These are phyloP conservation scores for Drepanosiphum platanoidis DNA, from an alignment of 2,888 invertebrate species.

Conservation along the genomic window DNA sequence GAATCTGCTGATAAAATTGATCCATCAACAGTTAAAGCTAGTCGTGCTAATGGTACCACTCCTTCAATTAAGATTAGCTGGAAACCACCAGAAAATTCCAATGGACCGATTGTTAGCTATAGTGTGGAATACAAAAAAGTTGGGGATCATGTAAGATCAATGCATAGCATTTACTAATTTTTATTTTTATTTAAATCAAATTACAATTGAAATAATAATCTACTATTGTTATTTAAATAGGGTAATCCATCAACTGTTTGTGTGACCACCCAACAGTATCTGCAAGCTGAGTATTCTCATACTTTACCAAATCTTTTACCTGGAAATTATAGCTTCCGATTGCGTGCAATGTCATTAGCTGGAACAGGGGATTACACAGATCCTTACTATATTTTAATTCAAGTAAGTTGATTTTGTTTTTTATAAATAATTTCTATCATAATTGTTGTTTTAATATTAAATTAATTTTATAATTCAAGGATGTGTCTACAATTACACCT, in stretches of 20 bases:
- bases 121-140: conserved; percentile 79
- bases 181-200: neutral
- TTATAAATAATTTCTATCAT: neutral
- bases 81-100: conserved; percentile 84
- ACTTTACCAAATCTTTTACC: conserved; percentile 73
- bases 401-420: conserved; percentile 67
- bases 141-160: conserved; percentile 73
- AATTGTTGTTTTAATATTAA: neutral
- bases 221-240: conserved; percentile 67
- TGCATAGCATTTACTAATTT: neutral
- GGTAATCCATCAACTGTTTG: conserved; percentile 73
- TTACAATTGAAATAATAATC: neutral
- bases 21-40: conserved; percentile 67
- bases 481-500: conserved; percentile 25
- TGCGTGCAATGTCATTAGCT: conserved; percentile 82
- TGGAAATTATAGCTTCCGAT: conserved; percentile 84
- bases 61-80: conserved; percentile 72
- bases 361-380: conserved; percentile 76
- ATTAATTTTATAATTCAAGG: conserved; percentile 21
- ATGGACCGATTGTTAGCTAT: conserved; percentile 88
- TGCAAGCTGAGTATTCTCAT: conserved; percentile 69
- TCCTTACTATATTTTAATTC: conserved; percentile 73
- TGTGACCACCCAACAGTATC: conserved; percentile 74
- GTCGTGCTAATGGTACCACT: conserved; percentile 64
- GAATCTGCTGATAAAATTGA: conserved; percentile 62